Base-by-base conservation (phyloP, 2,113 vertebrate species). In the Sinocyclocheilus grahami region DNA sequence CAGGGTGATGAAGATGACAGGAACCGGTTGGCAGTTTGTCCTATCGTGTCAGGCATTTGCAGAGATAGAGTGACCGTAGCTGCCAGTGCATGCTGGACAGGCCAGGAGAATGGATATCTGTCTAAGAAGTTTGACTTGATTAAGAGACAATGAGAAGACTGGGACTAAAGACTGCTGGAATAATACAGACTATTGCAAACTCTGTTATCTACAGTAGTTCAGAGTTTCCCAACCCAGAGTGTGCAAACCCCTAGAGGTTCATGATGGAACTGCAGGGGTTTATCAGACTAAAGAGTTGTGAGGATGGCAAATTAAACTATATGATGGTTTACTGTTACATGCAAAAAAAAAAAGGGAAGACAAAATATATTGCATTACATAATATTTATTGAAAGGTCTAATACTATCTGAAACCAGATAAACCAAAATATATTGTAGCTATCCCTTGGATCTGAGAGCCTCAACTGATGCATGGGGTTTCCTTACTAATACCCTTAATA, bases 1-100 rank as follows among this genome's bases (percentile, higher is more conserved):
- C 89, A 92, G 63, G 91, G n/a, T 16, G 72, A 71, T 55, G 74
- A 78, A 78, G 74, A 51, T 69, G 87, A 88, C 75, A 85, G 78
- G 60, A 78, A 33, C 78, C n/a, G 27, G 69, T 63, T 42, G 42
- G 22, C 60, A 27, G 60, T 55, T 86, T 60, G 84, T 83, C 62
- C 74, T 46, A n/a, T 39, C 60, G 37, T 55, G 46, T 86, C 39
- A 37, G 58, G 39, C 78, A 37, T 65, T 86, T 82, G 58, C 46
- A 62, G 69, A 46, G 69, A 22, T 27, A 39, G 65, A 48, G 33
- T 75, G 78, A 82, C 69, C 33, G 42, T 30, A 86, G 13, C 16
- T 72, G 10, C 10, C 72, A 39, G 27, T 37, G 58, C 65, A 81
- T 67, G 65, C 9, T 37, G 81, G 67, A 74, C 69, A 60, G 69